Evolutionary conservation across 1,140 invertebrate species (phyloP).

Genomic region (Drosophila melanica): DNA sequence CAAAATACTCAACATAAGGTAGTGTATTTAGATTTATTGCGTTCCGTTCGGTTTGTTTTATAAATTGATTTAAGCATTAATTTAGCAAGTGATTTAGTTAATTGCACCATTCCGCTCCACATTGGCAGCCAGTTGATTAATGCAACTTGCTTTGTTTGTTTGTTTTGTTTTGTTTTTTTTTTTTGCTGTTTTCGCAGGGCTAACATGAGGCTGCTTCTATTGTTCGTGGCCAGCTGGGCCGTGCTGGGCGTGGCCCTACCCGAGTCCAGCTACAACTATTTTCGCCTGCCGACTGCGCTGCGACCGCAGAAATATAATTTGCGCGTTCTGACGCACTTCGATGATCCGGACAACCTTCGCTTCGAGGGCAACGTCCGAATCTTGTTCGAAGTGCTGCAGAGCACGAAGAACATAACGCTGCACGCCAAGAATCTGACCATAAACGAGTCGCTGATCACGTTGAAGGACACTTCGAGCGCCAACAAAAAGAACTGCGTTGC

Average conservation of each 20-base stretch:
- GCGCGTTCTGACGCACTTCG: slow-evolving; percentile 86
- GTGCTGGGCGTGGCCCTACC: slow-evolving; percentile 29
- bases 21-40: slow-evolving; percentile 20
- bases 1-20: background rate
- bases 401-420: slow-evolving; percentile 88
- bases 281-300: slow-evolving; percentile 88
- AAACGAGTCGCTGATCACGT: slow-evolving; percentile 83
- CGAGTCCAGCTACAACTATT: slow-evolving; percentile 66
- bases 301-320: slow-evolving; percentile 88
- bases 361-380: slow-evolving; percentile 87
- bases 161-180: background rate
- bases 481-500: slow-evolving; percentile 51
- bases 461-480: slow-evolving; percentile 68
- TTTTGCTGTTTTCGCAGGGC: slow-evolving; percentile 31
- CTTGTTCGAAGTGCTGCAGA: slow-evolving; percentile 84
- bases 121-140: slow-evolving; percentile 21
- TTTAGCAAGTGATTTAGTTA: slow-evolving; percentile 60
- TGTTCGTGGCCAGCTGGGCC: slow-evolving; percentile 53
- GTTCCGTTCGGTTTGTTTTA: slow-evolving; percentile 44
- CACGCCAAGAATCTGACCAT: slow-evolving; percentile 88
- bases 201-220: slow-evolving; percentile 60
- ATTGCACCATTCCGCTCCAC: slow-evolving; percentile 46
- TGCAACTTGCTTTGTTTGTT: too few species aligned
- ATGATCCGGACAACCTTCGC: slow-evolving; percentile 86
- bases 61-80: slow-evolving; percentile 45